Evolutionary conservation across 1,140 invertebrate genomes (phyloP), one percentile per base, ranked within the genome.

Genomic region (Apolygus lucorum): DNA sequence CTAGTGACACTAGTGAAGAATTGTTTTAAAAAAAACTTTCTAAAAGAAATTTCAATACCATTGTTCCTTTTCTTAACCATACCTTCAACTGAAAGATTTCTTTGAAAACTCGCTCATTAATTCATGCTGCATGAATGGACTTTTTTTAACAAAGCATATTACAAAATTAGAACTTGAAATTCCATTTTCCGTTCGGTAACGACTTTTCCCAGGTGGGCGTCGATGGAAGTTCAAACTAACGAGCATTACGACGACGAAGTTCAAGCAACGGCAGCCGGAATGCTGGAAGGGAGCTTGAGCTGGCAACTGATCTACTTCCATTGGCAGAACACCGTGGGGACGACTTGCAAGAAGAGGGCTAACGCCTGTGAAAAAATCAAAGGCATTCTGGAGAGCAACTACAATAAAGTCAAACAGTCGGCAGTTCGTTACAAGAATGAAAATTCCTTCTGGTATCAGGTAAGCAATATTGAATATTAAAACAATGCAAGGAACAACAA

Each of bases 261-360:
- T 4, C 93, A 96, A 80, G 91, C 91, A 0, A 93, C 89, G 77
- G 88, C 90, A 1, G 92, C 93, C n/a, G 94, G 94, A 8, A 82
- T 92, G n/a, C 81, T 92, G 0, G 93, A 96, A 79, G 93, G 92
- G 0, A 87, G 86, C 28, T 76, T 92, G 0, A 92, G 90, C 1
- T 89, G 88, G 84, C 86, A 89, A 72, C 81, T 93, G 27, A 93
- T 95, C 67, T 85, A 89, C 76, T 85, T 87, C 74, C 89, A 92
- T 76, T 90, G 90, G 84, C 80, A 85, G 74, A 92, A 93, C 76
- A 92, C 90, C 0, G 84, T 92, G 25, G 80, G 84, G 52, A 80
- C 83, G 1, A 85, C 86, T 70, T 95, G 92, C 75, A 81, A 87
- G 1, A 81, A 83, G 14, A 83, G 84, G 71, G 75, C 84, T n/a